These are phyloP conservation scores for Solen grandis DNA, from an alignment of 1,140 invertebrate species.

Conservation along the genomic window DNA sequence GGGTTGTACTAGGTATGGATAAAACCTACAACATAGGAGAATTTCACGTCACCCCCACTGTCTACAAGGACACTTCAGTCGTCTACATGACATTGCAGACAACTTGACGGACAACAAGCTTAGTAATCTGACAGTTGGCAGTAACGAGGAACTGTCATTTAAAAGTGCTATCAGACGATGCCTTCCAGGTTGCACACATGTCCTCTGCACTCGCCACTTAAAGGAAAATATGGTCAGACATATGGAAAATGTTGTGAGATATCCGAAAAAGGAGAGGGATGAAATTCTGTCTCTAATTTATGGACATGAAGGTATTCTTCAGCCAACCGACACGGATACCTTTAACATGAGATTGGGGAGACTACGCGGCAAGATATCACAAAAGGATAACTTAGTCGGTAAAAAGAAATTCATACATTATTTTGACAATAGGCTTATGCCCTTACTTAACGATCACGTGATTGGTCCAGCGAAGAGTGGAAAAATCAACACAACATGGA, in stretches of 20 bases:
- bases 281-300: neutral
- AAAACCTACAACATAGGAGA: slow-evolving; percentile 21
- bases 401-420: slow-evolving; percentile 17
- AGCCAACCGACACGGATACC: slow-evolving; percentile 6
- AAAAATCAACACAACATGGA: neutral
- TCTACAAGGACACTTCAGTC: slow-evolving; percentile 25
- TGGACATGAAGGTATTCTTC: neutral
- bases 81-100: slow-evolving; percentile 13
- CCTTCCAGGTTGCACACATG: no score
- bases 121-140: no score
- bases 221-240: slow-evolving; percentile 5
- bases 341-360: neutral
- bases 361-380: neutral
- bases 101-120: slow-evolving; percentile 12
- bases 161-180: neutral
- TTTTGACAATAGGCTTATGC: neutral
- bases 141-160: neutral
- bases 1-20: slow-evolving; percentile 19
- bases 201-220: slow-evolving; percentile 1
- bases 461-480: neutral
- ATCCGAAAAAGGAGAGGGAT: neutral
- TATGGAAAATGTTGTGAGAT: neutral
- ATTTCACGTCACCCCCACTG: slow-evolving; percentile 16
- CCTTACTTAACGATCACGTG: neutral
- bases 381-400: neutral